Conservation (phyloP, 1,140 invertebrate species). For the Drosophila rufa region DNA sequence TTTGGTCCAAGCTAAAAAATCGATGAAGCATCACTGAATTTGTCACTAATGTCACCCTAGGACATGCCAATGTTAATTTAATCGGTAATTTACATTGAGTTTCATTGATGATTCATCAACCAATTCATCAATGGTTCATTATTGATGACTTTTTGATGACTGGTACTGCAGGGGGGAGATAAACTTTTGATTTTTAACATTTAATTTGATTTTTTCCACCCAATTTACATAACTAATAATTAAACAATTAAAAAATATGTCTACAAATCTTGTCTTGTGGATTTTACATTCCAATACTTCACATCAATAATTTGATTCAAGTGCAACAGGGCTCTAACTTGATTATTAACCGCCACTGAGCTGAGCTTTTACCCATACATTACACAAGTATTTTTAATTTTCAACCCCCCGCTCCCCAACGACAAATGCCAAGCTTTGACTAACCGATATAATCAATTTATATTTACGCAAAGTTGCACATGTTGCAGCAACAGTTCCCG, state of each 20-base stretch:
- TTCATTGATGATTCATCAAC: no score
- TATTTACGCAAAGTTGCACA: constrained; percentile 84
- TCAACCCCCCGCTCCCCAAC: background rate
- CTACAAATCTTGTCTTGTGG: background rate
- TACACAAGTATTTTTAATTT: background rate
- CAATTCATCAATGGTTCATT: no score
- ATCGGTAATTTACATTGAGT: no score
- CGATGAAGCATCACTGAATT: no score
- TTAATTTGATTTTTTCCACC: background rate
- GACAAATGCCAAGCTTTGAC: constrained; percentile 54
- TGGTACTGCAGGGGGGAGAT: no score
- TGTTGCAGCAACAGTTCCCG: constrained; percentile 85
- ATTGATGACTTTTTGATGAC: no score
- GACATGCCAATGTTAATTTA: no score
- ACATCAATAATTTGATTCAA: background rate
- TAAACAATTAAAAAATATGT: background rate
- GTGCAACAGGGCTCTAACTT: background rate
- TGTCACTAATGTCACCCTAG: no score
- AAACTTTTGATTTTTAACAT: background rate
- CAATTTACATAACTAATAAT: background rate
- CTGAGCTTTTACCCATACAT: background rate
- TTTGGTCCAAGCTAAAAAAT: no score
- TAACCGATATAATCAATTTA: constrained; percentile 71
- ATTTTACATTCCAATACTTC: background rate
- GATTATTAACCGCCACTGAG: background rate